Evolutionary conservation across 2,113 vertebrate species (phyloP).

Genomic region (Pandion haliaetus): DNA sequence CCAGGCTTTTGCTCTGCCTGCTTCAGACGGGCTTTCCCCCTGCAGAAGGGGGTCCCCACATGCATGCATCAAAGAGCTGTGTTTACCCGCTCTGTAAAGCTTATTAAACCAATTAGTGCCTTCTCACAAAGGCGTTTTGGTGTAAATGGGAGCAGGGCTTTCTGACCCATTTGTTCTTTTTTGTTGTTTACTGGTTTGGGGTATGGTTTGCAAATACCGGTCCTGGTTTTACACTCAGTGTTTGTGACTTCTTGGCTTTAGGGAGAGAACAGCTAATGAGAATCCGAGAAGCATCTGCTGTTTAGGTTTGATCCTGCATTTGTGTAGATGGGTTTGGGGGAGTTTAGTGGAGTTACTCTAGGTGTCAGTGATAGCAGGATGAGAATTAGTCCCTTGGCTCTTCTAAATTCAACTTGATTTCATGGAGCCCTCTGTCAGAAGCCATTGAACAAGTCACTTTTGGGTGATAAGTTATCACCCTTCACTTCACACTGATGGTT

Average conservation of each 20-base stretch:
- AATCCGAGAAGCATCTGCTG: neutral
- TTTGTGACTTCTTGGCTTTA: neutral
- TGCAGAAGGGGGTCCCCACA: neutral
- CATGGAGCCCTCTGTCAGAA: neutral
- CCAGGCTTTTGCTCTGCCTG: neutral
- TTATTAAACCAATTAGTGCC: neutral
- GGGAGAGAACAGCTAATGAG: neutral
- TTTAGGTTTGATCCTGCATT: neutral
- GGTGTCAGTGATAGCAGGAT: neutral
- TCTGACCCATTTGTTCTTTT: neutral
- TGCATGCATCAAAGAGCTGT: neutral
- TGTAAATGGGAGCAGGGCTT: neutral
- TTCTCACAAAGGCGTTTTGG: neutral
- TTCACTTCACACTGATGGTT: neutral
- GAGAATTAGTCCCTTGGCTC: neutral
- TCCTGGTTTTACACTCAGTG: neutral
- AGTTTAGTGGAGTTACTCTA: neutral
- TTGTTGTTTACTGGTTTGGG: neutral
- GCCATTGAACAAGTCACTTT: neutral
- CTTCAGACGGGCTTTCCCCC: neutral
- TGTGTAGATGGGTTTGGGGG: neutral
- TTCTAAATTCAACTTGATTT: neutral
- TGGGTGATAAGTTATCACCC: neutral
- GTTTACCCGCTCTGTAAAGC: neutral
- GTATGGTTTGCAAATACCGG: neutral